These are phyloP conservation scores for Psilanteris sp. DNA, from an alignment of 1,140 invertebrate species.

Conservation along the genomic window DNA sequence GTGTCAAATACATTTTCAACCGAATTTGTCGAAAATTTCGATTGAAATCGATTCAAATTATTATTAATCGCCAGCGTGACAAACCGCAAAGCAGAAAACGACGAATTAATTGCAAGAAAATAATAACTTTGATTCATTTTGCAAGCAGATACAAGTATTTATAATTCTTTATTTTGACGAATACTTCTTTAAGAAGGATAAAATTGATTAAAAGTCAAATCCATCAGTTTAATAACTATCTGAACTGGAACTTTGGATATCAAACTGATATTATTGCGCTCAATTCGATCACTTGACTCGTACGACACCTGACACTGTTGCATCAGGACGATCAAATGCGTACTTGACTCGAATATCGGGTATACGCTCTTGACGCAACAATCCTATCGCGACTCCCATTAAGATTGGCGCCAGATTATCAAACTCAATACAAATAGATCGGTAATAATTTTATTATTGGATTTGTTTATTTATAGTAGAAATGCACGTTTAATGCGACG, in stretches of 20 bases:
- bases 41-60: not conserved
- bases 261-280: conserved; percentile 29
- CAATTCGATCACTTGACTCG: conserved; percentile 68
- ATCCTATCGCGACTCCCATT: conserved; percentile 21
- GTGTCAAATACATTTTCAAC: too few relatives aligned
- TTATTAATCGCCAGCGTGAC: too few relatives aligned
- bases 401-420: conserved; percentile 40
- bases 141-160: too few relatives aligned
- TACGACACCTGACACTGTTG: conserved; percentile 58
- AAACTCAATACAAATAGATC: too few relatives aligned
- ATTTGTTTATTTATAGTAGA: too few relatives aligned
- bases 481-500: too few relatives aligned
- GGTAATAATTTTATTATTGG: too few relatives aligned
- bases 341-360: not conserved
- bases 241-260: conserved; percentile 13
- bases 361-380: conserved; percentile 16
- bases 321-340: conserved; percentile 30
- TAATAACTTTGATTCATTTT: too few relatives aligned
- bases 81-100: too few relatives aligned
- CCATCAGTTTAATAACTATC: not conserved
- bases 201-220: conserved; percentile 8
- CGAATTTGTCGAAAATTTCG: not conserved
- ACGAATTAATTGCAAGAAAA: too few relatives aligned
- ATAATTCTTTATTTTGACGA: too few relatives aligned
- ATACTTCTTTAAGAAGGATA: too few relatives aligned